A percentile compares a stretch with the other conserved stretches of the same genome.
Conservation (phyloP, 2,888 invertebrate species). For the Nephrotoma flavescens region DNA sequence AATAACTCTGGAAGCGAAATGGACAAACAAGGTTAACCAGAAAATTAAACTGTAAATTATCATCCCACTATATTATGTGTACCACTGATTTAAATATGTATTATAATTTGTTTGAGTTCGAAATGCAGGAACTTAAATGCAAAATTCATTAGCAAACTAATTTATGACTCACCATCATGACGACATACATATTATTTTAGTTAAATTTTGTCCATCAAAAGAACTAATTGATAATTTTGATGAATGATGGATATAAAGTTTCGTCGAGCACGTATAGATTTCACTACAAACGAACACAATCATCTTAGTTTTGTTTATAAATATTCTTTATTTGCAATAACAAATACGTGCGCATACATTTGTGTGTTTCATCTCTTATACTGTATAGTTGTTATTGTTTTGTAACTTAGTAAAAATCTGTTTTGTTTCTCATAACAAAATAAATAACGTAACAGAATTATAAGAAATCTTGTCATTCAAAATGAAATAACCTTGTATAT, state of each 20-base stretch:
- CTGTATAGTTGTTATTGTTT: not conserved
- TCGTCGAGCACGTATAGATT: not conserved
- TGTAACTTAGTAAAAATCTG: not conserved
- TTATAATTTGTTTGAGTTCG: not conserved
- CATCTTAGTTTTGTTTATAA: not conserved
- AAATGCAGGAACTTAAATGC: not conserved
- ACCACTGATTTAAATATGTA: not conserved
- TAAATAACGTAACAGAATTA: not conserved
- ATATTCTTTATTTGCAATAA: not conserved
- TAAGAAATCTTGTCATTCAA: not conserved
- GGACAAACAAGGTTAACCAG: not conserved
- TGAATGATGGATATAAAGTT: not conserved
- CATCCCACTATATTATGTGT: not conserved
- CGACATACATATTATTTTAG: not conserved
- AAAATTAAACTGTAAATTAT: not conserved
- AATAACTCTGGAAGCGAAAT: not conserved
- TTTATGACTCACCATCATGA: not conserved
- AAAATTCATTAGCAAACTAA: not conserved
- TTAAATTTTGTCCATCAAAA: not conserved
- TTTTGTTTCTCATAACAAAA: not conserved
- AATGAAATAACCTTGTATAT: not conserved
- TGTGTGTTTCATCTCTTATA: not conserved
- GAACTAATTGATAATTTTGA: not conserved
- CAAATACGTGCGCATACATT: not conserved
- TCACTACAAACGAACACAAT: not conserved